Evolutionary conservation across 2,113 vertebrate species (phyloP).

Genomic region (Ginglymostoma cirratum): DNA sequence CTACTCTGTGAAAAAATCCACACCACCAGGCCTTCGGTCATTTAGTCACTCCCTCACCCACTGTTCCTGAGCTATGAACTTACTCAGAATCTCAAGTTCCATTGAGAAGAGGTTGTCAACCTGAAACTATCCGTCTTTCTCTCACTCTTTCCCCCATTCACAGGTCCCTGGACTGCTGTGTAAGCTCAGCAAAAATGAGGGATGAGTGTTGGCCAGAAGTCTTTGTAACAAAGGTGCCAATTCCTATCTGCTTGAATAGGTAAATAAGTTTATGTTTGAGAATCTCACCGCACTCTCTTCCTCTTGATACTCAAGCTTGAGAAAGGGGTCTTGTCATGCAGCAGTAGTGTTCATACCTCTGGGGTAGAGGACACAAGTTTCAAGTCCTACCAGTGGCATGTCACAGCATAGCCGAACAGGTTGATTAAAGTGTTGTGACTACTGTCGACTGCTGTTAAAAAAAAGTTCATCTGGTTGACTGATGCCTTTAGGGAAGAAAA

Average conservation of each 20-base stretch:
- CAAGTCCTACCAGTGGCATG: too few species aligned
- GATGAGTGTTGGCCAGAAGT: neutral
- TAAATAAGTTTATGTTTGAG: neutral
- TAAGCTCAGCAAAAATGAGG: neutral
- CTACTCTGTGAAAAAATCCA: too few species aligned
- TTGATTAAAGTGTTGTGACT: too few species aligned
- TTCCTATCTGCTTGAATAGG: neutral
- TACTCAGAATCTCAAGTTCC: neutral
- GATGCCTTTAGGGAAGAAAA: too few species aligned
- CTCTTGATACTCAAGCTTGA: neutral
- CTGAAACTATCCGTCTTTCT: neutral
- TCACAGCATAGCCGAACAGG: too few species aligned
- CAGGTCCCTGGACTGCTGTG: neutral
- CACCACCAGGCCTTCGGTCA: neutral
- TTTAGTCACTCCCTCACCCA: neutral
- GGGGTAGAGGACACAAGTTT: too few species aligned
- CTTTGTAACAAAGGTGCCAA: neutral
- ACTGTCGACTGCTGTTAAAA: too few species aligned
- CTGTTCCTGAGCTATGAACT: neutral
- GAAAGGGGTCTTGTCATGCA: neutral
- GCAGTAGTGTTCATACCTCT: neutral
- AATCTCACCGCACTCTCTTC: neutral
- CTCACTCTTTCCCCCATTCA: neutral
- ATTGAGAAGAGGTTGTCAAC: neutral
- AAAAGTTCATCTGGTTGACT: too few species aligned